Percentiles rank a stretch among this genome's conserved stretches.
Conservation (phyloP, 2,888 invertebrate species). For the Biston stratarius region DNA sequence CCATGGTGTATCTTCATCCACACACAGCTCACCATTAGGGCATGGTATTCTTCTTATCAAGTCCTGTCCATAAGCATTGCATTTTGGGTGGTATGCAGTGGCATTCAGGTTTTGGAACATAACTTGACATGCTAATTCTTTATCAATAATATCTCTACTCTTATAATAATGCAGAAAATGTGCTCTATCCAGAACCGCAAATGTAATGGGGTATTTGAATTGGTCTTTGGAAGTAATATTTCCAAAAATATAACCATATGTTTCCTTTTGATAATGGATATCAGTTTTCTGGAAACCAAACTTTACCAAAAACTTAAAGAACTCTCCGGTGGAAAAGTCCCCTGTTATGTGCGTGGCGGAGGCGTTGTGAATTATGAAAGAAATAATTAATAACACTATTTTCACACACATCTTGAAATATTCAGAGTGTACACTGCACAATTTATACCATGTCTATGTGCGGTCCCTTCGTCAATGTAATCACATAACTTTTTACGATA, state of each 20-base stretch:
- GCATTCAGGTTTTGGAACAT: slow-evolving; percentile 95
- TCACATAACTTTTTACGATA: slow-evolving; percentile 1
- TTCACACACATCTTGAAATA: slow-evolving; percentile 69
- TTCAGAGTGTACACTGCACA: slow-evolving; percentile 22
- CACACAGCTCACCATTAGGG: slow-evolving; percentile 90
- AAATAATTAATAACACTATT: slow-evolving; percentile 63
- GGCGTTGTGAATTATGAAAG: slow-evolving; percentile 57
- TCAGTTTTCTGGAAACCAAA: slow-evolving; percentile 99
- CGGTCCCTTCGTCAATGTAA: background rate
- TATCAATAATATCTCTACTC: slow-evolving; percentile 88
- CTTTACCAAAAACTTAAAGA: slow-evolving; percentile 96
- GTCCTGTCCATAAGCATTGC: slow-evolving; percentile 91
- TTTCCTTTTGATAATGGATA: slow-evolving; percentile 92
- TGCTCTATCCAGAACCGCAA: slow-evolving; percentile 95
- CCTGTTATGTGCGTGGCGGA: slow-evolving; percentile 75
- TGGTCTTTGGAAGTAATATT: slow-evolving; percentile 93
- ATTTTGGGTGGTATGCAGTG: slow-evolving; percentile 94
- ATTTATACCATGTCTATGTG: slow-evolving; percentile 18
- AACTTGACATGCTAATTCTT: slow-evolving; percentile 91
- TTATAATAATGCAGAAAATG: slow-evolving; percentile 97
- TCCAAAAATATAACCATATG: slow-evolving; percentile 98
- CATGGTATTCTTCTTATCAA: slow-evolving; percentile 96
- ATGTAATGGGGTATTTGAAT: slow-evolving; percentile 90
- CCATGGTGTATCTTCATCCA: slow-evolving; percentile 94
- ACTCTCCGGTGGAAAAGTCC: slow-evolving; percentile 86